Percentiles rank a stretch among this genome's conserved stretches.
These are phyloP conservation scores for Gastrophryne carolinensis DNA, from an alignment of 2,797 vertebrate species.

Conservation along the genomic window DNA sequence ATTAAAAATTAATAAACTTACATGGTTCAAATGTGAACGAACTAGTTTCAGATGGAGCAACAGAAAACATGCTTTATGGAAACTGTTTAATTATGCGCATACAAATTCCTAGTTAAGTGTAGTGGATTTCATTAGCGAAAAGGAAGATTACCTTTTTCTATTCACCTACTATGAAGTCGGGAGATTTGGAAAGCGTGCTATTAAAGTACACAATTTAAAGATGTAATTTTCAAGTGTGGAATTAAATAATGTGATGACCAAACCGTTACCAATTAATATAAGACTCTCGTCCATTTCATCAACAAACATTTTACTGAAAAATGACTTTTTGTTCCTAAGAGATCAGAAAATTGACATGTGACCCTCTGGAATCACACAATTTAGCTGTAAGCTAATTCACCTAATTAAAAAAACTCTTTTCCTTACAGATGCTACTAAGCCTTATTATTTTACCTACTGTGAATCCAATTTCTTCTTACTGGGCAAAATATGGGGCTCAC, in stretches of 20 bases:
- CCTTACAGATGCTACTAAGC: too few relatives aligned
- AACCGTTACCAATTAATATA: not conserved
- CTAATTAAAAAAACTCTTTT: too few relatives aligned
- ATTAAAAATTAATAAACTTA: not conserved
- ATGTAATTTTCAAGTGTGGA: not conserved
- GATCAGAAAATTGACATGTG: too few relatives aligned
- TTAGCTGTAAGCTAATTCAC: too few relatives aligned
- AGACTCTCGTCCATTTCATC: not conserved
- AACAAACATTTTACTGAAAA: not conserved
- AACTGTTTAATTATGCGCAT: conserved; percentile 19
- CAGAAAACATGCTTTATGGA: conserved; percentile 4
- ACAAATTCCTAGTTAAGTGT: not conserved
- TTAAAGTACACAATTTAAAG: conserved; percentile 6
- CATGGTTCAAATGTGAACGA: not conserved
- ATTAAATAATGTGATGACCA: not conserved
- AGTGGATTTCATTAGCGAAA: conserved; percentile 10
- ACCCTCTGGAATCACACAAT: too few relatives aligned
- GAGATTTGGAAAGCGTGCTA: not conserved
- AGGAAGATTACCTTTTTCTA: conserved; percentile 1
- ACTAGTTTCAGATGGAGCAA: not conserved
- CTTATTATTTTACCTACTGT: too few relatives aligned
- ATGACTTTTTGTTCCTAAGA: too few relatives aligned
- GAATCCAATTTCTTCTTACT: too few relatives aligned
- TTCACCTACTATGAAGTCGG: not conserved
- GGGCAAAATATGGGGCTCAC: too few relatives aligned